Conservation (phyloP, 2,113 vertebrate species). For the Salminus brasiliensis region DNA sequence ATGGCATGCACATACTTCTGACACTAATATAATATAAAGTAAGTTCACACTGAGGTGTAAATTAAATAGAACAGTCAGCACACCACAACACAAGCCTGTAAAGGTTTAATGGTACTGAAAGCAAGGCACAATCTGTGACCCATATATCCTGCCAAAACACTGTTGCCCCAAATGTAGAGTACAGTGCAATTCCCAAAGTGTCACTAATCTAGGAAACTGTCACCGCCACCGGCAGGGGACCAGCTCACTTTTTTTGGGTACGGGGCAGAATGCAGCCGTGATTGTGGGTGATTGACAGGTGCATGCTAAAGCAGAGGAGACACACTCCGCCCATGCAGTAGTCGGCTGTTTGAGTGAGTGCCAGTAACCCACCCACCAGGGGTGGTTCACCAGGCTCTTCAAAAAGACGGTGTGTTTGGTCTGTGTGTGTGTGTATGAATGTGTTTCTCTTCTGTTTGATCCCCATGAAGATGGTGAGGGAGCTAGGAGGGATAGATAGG, state of each 20-base stretch:
- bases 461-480: conserved; percentile 33
- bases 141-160: not conserved
- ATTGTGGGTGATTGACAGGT: conserved; percentile 42
- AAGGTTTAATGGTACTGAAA: not conserved
- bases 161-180: not conserved
- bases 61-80: not conserved
- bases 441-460: conserved; percentile 36
- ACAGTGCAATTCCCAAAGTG: conserved; percentile 21
- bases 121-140: conserved; percentile 3
- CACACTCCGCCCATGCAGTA: conserved; percentile 30
- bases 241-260: not conserved
- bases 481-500: conserved; percentile 5
- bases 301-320: conserved; percentile 33
- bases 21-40: not conserved
- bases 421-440: conserved; percentile 12
- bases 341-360: conserved; percentile 40
- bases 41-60: not conserved
- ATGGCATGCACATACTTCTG: not conserved
- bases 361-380: conserved; percentile 44
- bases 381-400: conserved; percentile 29
- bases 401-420: conserved; percentile 37
- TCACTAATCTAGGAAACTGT: conserved; percentile 22
- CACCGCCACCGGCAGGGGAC: not conserved
- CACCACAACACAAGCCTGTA: not conserved
- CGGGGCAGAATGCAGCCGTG: conserved; percentile 13